Conservation (phyloP, 2,888 invertebrate genomes). For the Nemurella pictetii region DNA sequence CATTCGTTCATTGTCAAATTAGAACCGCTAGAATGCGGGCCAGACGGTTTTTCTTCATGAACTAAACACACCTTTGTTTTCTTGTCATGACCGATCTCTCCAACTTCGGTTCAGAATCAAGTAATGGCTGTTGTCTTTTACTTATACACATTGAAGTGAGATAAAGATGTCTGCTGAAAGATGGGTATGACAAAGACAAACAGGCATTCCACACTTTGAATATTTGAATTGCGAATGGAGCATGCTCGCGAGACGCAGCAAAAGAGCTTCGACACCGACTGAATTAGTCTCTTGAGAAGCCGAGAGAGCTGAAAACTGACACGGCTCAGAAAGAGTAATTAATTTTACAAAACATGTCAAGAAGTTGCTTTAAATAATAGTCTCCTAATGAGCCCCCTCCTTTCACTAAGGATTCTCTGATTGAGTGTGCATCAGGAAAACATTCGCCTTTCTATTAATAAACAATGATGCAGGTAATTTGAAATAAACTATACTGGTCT, state of each 20-base stretch:
- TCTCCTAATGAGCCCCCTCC: conserved; percentile 36
- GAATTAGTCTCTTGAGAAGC: conserved; percentile 19
- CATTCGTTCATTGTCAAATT: not conserved
- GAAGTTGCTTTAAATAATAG: conserved; percentile 35
- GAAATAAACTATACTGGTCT: not conserved
- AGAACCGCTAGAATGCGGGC: not conserved
- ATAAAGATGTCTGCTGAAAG: conserved; percentile 9
- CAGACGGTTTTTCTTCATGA: not conserved
- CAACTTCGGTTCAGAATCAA: not conserved
- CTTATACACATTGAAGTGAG: not conserved
- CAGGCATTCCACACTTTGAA: conserved; percentile 27
- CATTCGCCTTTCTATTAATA: not conserved
- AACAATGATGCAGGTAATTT: not conserved
- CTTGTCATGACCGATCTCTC: not conserved
- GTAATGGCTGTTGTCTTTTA: not conserved
- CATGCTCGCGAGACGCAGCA: not conserved
- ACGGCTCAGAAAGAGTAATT: conserved; percentile 30
- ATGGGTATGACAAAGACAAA: conserved; percentile 20
- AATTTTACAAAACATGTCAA: conserved; percentile 38
- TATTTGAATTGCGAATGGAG: conserved; percentile 21
- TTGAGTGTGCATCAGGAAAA: not conserved
- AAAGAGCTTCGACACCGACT: not conserved
- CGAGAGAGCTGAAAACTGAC: conserved; percentile 26
- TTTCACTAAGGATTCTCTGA: conserved; percentile 12
- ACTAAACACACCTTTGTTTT: not conserved